phyloP scores from a whole-genome alignment of 1,140 invertebrate genomes.

The Ceratitis capitata region DNA sequence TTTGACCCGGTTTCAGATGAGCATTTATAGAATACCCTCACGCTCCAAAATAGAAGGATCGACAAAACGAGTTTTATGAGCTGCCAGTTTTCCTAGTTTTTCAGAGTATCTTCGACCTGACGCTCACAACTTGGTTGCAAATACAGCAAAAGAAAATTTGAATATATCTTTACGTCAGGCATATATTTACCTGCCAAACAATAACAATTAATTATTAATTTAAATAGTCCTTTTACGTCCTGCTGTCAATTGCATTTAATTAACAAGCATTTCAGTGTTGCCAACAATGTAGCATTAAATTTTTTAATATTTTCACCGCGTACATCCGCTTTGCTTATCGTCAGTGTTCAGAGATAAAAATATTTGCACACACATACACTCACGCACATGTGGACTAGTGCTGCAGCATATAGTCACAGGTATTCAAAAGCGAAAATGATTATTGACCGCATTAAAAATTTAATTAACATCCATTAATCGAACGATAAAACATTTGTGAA shows the following conservation, averaged over 20 bases:
- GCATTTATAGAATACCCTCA: too few relatives aligned
- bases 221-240: not conserved
- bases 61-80: too few relatives aligned
- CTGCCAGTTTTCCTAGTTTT: too few relatives aligned
- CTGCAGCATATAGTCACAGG: too few relatives aligned
- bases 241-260: not conserved
- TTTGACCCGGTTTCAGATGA: too few relatives aligned
- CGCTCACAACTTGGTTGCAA: too few relatives aligned
- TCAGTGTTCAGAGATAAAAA: not conserved
- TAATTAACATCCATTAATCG: conserved; percentile 37
- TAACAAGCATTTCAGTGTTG: not conserved
- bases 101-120: too few relatives aligned
- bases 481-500: conserved; percentile 17
- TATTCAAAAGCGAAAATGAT: not conserved
- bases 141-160: too few relatives aligned
- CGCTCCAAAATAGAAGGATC: too few relatives aligned
- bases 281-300: not conserved
- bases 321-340: conserved; percentile 12
- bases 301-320: not conserved
- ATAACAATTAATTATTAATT: not conserved
- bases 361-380: not conserved
- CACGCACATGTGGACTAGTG: not conserved
- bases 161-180: not conserved
- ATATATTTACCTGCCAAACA: not conserved
- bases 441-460: conserved; percentile 37